These are phyloP conservation scores for Peromyscus californicus DNA, from an alignment of 2,113 vertebrate genomes.

Conservation along the genomic window DNA sequence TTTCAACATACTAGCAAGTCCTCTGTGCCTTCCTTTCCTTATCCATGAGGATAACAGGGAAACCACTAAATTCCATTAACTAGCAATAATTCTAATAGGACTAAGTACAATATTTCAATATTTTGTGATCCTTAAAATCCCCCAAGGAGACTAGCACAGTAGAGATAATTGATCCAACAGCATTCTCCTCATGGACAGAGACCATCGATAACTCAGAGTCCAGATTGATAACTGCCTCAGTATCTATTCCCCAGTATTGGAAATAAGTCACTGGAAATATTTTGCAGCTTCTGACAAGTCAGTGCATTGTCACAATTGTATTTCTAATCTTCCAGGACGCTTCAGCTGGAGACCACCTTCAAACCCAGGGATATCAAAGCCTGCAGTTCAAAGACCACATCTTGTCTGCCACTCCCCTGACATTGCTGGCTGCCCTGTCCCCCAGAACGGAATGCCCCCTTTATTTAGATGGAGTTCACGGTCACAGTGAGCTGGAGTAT, in stretches of 20 bases:
- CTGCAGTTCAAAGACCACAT: conserved; percentile 61
- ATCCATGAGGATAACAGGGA: background rate
- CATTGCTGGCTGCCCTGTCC: background rate
- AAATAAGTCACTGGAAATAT: background rate
- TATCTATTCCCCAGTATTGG: background rate
- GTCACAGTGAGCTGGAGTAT: conserved; percentile 59
- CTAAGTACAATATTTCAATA: conserved; percentile 8
- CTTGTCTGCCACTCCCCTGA: background rate
- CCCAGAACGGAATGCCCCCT: conserved; percentile 42
- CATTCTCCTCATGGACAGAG: background rate
- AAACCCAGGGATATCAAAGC: conserved; percentile 41
- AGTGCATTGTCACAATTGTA: background rate
- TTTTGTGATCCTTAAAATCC: conserved; percentile 41
- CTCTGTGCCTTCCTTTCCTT: background rate
- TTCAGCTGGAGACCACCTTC: conserved; percentile 50
- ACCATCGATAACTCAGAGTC: background rate
- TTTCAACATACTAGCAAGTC: background rate
- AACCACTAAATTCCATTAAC: background rate
- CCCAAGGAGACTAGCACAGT: background rate
- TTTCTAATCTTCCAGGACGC: conserved; percentile 53
- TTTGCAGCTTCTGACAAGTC: background rate
- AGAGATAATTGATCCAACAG: background rate
- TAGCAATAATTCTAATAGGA: conserved; percentile 16
- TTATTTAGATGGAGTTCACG: background rate
- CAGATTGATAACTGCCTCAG: background rate